phyloP scores from a whole-genome alignment of 2,888 invertebrate species.

The Ichneumoninae sp. region DNA sequence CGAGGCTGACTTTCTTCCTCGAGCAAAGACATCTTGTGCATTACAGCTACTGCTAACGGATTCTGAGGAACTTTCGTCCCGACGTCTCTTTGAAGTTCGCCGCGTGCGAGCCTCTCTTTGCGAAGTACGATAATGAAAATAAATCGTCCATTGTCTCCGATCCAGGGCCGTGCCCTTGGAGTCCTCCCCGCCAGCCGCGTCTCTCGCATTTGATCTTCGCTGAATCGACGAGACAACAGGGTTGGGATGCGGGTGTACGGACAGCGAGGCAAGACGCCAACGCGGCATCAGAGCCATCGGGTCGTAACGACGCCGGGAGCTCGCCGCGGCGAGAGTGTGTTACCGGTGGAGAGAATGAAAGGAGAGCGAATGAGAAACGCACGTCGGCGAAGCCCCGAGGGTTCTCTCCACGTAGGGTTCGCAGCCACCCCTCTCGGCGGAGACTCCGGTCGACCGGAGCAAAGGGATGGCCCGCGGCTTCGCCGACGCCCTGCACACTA shows the following conservation, averaged over 20 bases:
- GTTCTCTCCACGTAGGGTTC: constrained; percentile 52
- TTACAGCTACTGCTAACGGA: not conserved
- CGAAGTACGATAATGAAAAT: constrained; percentile 73
- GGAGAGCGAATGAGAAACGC: constrained; percentile 24
- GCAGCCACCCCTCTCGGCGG: constrained; percentile 29
- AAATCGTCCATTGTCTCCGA: constrained; percentile 71
- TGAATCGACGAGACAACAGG: constrained; percentile 66
- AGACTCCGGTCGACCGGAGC: constrained; percentile 29
- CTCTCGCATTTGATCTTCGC: constrained; percentile 72
- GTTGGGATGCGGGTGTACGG: constrained; percentile 10
- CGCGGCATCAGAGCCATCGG: constrained; percentile 33
- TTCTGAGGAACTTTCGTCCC: constrained; percentile 43
- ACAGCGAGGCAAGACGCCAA: constrained; percentile 16
- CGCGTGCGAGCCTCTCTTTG: constrained; percentile 52
- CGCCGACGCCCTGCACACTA: constrained; percentile 15
- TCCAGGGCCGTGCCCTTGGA: not conserved
- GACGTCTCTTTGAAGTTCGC: constrained; percentile 68
- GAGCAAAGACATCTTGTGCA: not conserved
- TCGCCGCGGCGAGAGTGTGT: constrained; percentile 23
- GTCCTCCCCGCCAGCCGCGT: constrained; percentile 4
- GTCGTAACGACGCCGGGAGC: constrained; percentile 25
- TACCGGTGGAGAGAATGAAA: constrained; percentile 32
- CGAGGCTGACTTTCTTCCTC: constrained; percentile 16
- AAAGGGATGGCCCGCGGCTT: constrained; percentile 8
- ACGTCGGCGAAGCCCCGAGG: constrained; percentile 62